Evolutionary conservation across 1,140 invertebrate species (phyloP), one percentile per base, ranked within the genome.

Genomic region (Dufourea novaeangliae): DNA sequence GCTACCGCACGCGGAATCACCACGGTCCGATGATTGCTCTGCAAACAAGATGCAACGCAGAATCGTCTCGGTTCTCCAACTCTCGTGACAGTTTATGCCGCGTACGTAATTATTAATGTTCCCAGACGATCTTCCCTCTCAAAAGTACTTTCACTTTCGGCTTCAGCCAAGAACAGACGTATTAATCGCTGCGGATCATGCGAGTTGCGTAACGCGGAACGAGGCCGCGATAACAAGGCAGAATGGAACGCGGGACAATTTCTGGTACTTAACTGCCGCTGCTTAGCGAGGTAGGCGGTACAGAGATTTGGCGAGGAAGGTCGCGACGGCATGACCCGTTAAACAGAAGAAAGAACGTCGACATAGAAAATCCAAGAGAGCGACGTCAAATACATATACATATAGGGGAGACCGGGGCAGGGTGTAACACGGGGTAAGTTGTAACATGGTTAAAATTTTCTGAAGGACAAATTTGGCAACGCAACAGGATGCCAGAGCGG

Each of bases 41-140:
- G 80, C 77, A 62, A 84, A 79, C 70, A n/a, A 84, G 80, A 71
- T 67, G 63, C 62, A 3, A 25, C 59, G 22, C 41, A 22, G 25
- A 37, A 62, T 32, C 14, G 5, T 52, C n/a, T 17, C 50, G 50
- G 5, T 37, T 10, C 11, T 34, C 44, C 63, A 10, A 2, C 17
- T 10, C 44, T 5, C 66, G 14, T 12, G 41, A 22, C 50, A 50
- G 34, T 54, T 37, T n/a, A 34, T 17, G 12, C 20, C 17, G 27
- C 54, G 27, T 20, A 37, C 7, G 10, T 41, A 67, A 74, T 74
- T 67, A 64, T 52, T 54, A 14, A 20, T 41, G 20, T 41, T 39
- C 25, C 17, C 44, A n/a, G 12, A 46, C 44, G 27, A n/a, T 27
- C 5, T 25, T 14, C 25, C 32, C 44, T 32, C 32, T 29, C n/a